Base-by-base conservation (phyloP, 2,797 vertebrate genomes). In the Holocentrus rufus region DNA sequence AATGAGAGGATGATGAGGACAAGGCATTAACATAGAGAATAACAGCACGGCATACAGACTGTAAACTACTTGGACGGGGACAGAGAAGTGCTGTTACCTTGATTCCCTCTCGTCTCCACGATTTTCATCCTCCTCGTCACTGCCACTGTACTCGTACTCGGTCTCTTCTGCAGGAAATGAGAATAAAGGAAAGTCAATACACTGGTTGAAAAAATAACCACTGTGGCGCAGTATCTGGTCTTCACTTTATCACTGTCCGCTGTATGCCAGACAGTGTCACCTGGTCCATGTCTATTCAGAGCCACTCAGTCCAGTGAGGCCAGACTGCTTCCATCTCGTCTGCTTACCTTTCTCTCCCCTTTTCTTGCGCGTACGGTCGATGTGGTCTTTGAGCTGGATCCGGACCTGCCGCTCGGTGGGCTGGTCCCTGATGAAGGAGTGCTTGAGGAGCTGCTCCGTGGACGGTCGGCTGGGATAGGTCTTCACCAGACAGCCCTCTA, bases 331-430 rank as follows among this genome's bases (percentile, higher is more conserved):
- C 9, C 14, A 42, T 36, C 13, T 59, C 13, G 20, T 64, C 25
- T 53, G 10, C 90, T 72, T 70, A 96, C 96, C 96, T 88, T 97
- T 97, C 86, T 97, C 96, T 4, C 96, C 96, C 0, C 96, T 92
- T 73, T 97, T 97, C 92, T 97, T 97, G 83, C 96, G 94, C 0
- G 96, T 97, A 15, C 96, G 94, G 87, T 98, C 96, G 0, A 97
- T 97, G 64, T 98, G 96, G 89, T 98, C 96, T 88, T 97, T 97
- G 23, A 97, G 96, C 89, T 98, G 96, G 90, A 98, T 97, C 86
- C 96, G 95, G 81, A 97, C 96, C 88, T 98, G 96, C 17, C 96
- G 92, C 91, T 98, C 96, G 0, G 96, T 97, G 75, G 96, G 96
- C 91, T 98, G 96, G 91, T 98, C 96, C 1, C 96, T 90, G 90